phyloP scores from a whole-genome alignment of 2,113 vertebrate genomes.

The Hyperopisus bebe region DNA sequence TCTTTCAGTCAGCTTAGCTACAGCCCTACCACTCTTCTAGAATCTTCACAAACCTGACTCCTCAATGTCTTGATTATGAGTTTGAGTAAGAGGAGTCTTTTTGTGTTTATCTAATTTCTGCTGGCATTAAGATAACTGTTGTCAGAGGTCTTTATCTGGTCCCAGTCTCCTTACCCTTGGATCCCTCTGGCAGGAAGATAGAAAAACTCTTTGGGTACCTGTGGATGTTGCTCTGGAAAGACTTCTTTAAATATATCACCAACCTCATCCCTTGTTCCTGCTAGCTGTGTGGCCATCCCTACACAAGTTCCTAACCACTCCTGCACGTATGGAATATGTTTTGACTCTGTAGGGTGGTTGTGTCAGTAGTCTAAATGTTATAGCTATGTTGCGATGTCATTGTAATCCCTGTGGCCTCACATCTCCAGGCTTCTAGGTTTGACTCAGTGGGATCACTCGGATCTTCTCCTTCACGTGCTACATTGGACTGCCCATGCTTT shows the following conservation, averaged over 20 bases:
- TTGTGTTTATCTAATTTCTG: not conserved
- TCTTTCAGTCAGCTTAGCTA: not conserved
- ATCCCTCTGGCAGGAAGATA: slow-evolving; percentile 12
- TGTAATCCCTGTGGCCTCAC: not conserved
- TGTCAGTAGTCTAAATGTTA: not conserved
- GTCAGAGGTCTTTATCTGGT: slow-evolving; percentile 22
- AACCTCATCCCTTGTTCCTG: not conserved
- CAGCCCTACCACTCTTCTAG: not conserved
- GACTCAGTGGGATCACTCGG: no score
- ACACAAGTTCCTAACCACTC: not conserved
- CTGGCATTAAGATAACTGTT: not conserved
- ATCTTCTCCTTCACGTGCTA: not conserved
- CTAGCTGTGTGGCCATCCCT: not conserved
- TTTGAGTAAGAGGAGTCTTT: not conserved
- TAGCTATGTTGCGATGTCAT: not conserved
- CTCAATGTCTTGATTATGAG: not conserved
- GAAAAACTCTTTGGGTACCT: slow-evolving; percentile 16
- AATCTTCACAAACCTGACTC: not conserved
- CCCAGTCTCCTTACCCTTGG: slow-evolving; percentile 19
- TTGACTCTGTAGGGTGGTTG: not conserved
- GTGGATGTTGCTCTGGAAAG: slow-evolving; percentile 23
- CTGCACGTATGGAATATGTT: not conserved
- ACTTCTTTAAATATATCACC: slow-evolving; percentile 10
- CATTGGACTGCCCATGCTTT: not conserved
- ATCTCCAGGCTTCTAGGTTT: not conserved